Conservation (phyloP, 2,888 invertebrate genomes). For the Hirtodrosophila histrioides region DNA sequence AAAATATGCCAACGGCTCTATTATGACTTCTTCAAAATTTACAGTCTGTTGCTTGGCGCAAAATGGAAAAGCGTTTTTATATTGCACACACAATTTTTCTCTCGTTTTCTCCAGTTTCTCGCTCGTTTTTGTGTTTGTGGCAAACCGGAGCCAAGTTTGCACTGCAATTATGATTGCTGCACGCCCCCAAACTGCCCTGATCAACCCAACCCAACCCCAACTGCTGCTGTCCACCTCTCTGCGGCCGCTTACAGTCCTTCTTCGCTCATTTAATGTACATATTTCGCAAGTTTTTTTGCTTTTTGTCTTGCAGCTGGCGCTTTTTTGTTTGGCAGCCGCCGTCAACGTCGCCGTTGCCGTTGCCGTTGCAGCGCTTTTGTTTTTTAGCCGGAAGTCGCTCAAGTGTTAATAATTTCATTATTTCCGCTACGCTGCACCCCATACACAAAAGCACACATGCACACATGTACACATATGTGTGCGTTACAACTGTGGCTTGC, state of each 20-base stretch:
- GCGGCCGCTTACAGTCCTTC: slow-evolving; percentile 77
- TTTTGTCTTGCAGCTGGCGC: slow-evolving; percentile 57
- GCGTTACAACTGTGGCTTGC: slow-evolving; percentile 57
- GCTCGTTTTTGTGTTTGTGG: slow-evolving; percentile 58
- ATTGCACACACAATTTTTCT: slow-evolving; percentile 34
- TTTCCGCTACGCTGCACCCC: slow-evolving; percentile 71
- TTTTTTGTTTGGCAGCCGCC: slow-evolving; percentile 43
- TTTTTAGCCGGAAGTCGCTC: slow-evolving; percentile 80
- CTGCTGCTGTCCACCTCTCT: slow-evolving; percentile 29
- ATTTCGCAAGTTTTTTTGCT: slow-evolving; percentile 55
- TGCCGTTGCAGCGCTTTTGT: slow-evolving; percentile 70
- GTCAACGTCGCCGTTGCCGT: slow-evolving; percentile 37
- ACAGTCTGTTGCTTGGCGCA: slow-evolving; percentile 75
- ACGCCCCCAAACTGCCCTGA: slow-evolving; percentile 4
- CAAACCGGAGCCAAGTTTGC: slow-evolving; percentile 66
- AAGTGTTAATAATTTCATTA: slow-evolving; percentile 81
- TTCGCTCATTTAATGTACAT: slow-evolving; percentile 73
- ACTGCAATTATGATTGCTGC: slow-evolving; percentile 76
- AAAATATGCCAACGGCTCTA: slow-evolving; percentile 78
- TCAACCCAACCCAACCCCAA: not conserved
- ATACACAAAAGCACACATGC: slow-evolving; percentile 43
- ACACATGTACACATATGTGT: slow-evolving; percentile 46
- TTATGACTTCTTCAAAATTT: slow-evolving; percentile 79
- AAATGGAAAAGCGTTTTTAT: slow-evolving; percentile 63
- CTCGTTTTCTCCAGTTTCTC: slow-evolving; percentile 31